Evolutionary conservation across 2,113 vertebrate genomes (phyloP).

Genomic region (Oenanthe melanoleuca): DNA sequence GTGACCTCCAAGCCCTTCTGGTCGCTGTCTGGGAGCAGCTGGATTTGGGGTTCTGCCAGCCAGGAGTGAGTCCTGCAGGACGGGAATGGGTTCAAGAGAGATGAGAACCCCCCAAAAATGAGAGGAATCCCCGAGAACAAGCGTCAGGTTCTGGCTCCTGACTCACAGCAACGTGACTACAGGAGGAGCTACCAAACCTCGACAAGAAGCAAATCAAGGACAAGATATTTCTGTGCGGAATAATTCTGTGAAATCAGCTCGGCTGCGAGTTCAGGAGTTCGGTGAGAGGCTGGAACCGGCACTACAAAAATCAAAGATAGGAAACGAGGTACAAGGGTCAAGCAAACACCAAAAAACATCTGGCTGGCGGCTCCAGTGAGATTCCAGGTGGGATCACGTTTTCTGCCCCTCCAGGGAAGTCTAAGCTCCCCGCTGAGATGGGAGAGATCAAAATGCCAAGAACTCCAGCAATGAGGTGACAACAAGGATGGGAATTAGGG

Average conservation of each 20-base stretch:
- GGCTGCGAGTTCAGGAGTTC: background rate
- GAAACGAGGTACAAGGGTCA: background rate
- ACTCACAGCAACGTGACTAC: conserved; percentile 13
- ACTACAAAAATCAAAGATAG: too few relatives aligned
- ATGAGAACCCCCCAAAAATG: rapidly evolving
- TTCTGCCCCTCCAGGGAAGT: background rate
- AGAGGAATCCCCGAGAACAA: background rate
- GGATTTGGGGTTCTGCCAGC: background rate
- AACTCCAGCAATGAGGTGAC: background rate
- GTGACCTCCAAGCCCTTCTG: background rate
- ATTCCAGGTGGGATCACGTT: background rate
- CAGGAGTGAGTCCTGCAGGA: background rate
- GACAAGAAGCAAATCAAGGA: conserved; percentile 5
- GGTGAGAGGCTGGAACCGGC: too few relatives aligned
- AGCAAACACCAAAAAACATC: background rate
- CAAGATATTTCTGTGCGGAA: background rate
- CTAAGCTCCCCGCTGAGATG: background rate
- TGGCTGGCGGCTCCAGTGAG: background rate
- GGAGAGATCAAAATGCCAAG: background rate
- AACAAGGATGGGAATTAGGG: rapidly evolving
- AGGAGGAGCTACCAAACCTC: background rate
- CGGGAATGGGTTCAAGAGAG: background rate
- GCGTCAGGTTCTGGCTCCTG: background rate
- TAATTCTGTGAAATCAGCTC: background rate
- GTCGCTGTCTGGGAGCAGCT: background rate